These are phyloP conservation scores for Amblyjoppa proteus DNA, from an alignment of 2,888 invertebrate genomes.

Conservation along the genomic window DNA sequence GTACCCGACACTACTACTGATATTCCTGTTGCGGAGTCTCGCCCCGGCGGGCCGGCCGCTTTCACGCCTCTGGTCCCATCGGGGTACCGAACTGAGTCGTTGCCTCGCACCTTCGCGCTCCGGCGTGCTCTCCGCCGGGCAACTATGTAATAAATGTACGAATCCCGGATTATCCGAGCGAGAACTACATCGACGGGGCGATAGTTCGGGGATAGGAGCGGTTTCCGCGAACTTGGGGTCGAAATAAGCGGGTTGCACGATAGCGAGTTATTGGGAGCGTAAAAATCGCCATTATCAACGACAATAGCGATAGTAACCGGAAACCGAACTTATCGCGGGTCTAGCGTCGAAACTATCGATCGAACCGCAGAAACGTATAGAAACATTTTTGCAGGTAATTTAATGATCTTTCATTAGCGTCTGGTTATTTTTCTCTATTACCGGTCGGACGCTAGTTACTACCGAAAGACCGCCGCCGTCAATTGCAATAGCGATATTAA, in stretches of 20 bases:
- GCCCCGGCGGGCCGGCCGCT: conserved; percentile 52
- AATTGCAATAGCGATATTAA: not conserved
- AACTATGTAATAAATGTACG: not conserved
- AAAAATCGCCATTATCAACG: not conserved
- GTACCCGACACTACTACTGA: conserved; percentile 51
- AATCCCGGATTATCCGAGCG: not conserved
- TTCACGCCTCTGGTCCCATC: conserved; percentile 64
- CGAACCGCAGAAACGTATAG: not conserved
- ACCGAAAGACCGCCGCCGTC: no score
- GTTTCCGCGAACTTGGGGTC: not conserved
- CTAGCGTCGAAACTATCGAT: not conserved
- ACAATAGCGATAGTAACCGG: not conserved
- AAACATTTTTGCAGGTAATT: not conserved
- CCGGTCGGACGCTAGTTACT: no score
- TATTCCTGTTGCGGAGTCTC: conserved; percentile 23
- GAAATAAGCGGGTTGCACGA: not conserved
- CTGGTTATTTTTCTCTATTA: no score
- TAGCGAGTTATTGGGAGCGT: not conserved
- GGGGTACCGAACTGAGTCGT: conserved; percentile 40
- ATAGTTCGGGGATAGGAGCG: not conserved
- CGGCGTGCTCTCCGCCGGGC: conserved; percentile 4
- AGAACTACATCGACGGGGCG: not conserved
- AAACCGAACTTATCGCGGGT: not conserved
- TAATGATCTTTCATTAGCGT: no score
- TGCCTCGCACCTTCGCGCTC: conserved; percentile 61